Percentiles rank a stretch among this genome's conserved stretches.
phyloP scores from a whole-genome alignment of 2,888 invertebrate genomes.

The Volucella inflata region DNA sequence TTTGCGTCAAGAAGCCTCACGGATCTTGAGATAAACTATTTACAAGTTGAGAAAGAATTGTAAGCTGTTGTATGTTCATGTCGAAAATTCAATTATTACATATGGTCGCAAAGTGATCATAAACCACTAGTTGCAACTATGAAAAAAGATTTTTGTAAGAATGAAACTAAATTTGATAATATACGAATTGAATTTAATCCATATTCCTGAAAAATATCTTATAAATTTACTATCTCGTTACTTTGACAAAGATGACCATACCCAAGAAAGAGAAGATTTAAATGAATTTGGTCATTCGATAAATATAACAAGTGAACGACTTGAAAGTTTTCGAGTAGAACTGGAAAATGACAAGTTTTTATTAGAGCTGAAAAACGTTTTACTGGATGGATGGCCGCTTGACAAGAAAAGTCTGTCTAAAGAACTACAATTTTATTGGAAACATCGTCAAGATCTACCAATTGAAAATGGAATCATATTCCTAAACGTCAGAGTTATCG shows the following conservation, averaged over 20 bases:
- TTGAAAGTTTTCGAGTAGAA: constrained; percentile 29
- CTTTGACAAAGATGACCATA: constrained; percentile 20
- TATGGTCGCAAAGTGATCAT: no score
- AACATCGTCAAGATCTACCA: constrained; percentile 75
- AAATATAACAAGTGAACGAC: constrained; percentile 64
- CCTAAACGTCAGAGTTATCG: constrained; percentile 70
- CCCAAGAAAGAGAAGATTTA: constrained; percentile 60
- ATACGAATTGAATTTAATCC: constrained; percentile 70
- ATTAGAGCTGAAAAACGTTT: background rate
- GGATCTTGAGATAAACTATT: constrained; percentile 77
- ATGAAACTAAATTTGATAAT: constrained; percentile 77
- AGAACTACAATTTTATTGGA: constrained; percentile 70
- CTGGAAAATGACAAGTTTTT: constrained; percentile 30
- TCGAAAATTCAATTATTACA: no score
- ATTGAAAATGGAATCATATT: constrained; percentile 76
- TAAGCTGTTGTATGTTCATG: constrained; percentile 79
- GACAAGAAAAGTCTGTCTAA: constrained; percentile 36
- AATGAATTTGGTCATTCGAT: constrained; percentile 61
- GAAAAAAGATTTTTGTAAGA: constrained; percentile 76
- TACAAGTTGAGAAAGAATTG: constrained; percentile 82
- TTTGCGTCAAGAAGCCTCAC: constrained; percentile 79
- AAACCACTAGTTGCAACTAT: constrained; percentile 78
- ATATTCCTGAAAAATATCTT: constrained; percentile 63
- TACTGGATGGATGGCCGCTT: constrained; percentile 68
- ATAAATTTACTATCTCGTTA: constrained; percentile 62